Base-by-base conservation (phyloP, 1,140 invertebrate genomes). In the Sminthurinus signatus region DNA sequence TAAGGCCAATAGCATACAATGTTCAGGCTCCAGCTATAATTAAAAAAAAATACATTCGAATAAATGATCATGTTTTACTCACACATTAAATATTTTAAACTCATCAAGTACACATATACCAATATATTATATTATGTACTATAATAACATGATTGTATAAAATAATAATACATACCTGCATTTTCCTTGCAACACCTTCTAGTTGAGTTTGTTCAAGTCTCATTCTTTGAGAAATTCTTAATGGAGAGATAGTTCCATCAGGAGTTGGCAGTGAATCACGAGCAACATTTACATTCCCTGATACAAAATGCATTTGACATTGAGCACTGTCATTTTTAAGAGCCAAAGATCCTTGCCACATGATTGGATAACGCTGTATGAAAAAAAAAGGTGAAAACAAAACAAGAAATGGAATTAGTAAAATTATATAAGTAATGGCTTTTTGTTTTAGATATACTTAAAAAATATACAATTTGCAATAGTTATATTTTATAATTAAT, bases 281-380 rank as follows among this genome's bases (percentile, higher is more conserved):
- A 0, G 91, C 91, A 54, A 96, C 88, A 70, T 83, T 82, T 0
- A 86, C 86, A 81, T 92, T 96, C 17, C 96, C 96, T 71, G 90
- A 91, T 29, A 98, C 91, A 78, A 93, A 95, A 77, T 97, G 93
- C 93, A 98, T 97, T 79, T 98, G 93, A 12, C 98, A 95, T 23
- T 89, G 89, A 2, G 93, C 93, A 72, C 89, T 89, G 76, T 98
- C 94, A 77, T 93, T 97, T 77, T 98, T 98, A 32, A 98, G 79
- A 0, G 91, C 93, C 68, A 98, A 76, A 36, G 93, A 76, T 1
- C 95, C 95, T 80, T 96, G 91, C 95, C 95, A 98, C 86, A 96
- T 91, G 28, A 96, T 87, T 1, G 91, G 91, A 78, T 95, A 94
- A 29, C 88, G 84, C 83, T 91, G 81, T 1, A 76, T 25, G 10